phyloP scores from a whole-genome alignment of 2,797 vertebrate species.

The Malurus splendens region DNA sequence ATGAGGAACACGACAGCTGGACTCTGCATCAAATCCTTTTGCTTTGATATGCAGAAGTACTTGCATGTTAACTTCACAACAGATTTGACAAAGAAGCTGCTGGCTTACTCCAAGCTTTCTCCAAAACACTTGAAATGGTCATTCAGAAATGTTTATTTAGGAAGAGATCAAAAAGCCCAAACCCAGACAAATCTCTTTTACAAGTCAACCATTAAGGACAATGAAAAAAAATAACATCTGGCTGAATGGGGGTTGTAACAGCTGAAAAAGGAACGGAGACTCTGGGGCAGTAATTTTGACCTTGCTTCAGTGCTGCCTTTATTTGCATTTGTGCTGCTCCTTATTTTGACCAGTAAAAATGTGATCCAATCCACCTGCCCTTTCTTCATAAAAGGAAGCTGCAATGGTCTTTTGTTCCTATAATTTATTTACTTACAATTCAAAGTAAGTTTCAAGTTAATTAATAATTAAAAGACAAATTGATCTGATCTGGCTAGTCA shows the following conservation, averaged over 20 bases:
- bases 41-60: not conserved
- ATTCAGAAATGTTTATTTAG: constrained; percentile 11
- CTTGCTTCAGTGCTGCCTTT: not conserved
- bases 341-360: not conserved
- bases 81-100: not conserved
- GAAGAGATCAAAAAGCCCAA: not conserved
- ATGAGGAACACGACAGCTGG: not conserved
- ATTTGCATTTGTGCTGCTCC: not conserved
- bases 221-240: not conserved
- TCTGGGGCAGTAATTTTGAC: not conserved
- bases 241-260: not conserved
- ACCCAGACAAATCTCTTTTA: not conserved
- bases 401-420: not conserved
- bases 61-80: not conserved
- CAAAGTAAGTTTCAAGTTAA: not conserved
- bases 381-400: not conserved
- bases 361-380: not conserved
- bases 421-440: not conserved
- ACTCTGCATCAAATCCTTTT: not conserved
- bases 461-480: not conserved
- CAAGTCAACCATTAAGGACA: not conserved
- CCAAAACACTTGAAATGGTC: not conserved
- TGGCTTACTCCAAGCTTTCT: not conserved
- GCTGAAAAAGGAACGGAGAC: not conserved
- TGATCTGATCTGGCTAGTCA: not conserved